Evolutionary conservation across 2,797 vertebrate species (phyloP).

Genomic region (Chrysolophus pictus): DNA sequence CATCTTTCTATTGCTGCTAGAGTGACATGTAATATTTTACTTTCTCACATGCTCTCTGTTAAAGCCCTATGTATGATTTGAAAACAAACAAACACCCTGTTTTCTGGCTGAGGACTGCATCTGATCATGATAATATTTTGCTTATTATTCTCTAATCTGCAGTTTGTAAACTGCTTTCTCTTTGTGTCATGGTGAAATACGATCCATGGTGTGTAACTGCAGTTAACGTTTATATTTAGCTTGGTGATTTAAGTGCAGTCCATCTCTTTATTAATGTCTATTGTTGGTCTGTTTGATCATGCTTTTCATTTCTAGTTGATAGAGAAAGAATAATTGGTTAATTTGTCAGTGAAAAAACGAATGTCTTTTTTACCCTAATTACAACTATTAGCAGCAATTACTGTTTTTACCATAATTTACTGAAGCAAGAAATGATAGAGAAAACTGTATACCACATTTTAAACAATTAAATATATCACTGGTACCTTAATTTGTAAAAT

Average conservation of each 20-base stretch:
- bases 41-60: background rate
- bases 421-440: background rate
- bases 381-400: background rate
- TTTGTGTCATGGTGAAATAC: background rate
- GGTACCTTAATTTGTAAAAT: background rate
- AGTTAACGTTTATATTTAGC: slow-evolving; percentile 9
- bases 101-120: background rate
- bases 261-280: slow-evolving; percentile 38
- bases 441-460: background rate
- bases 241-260: slow-evolving; percentile 30
- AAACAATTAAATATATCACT: background rate
- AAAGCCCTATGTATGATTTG: background rate
- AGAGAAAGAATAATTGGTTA: slow-evolving; percentile 1
- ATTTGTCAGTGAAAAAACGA: background rate
- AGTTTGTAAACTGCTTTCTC: background rate
- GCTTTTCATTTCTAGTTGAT: slow-evolving; percentile 31
- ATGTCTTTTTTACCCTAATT: background rate
- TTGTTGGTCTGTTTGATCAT: background rate
- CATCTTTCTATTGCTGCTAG: background rate
- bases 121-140: background rate
- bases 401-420: background rate
- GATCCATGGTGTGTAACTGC: background rate
- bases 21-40: background rate
- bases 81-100: background rate
- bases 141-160: slow-evolving; percentile 29